phyloP scores from a whole-genome alignment of 2,113 vertebrate species.

The Chamaea fasciata region DNA sequence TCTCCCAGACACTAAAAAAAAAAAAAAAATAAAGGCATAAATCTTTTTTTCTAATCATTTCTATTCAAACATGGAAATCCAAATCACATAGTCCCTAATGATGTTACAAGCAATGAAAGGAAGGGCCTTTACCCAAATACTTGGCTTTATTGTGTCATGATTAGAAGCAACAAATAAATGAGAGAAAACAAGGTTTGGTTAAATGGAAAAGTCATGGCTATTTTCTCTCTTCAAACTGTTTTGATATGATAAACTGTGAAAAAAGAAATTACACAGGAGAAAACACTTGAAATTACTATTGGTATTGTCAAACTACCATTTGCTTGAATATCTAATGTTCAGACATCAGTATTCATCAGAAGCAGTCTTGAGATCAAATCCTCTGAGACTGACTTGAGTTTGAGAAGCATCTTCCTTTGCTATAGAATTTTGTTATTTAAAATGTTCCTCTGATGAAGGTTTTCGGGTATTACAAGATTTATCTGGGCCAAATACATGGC shows the following conservation, averaged over 20 bases:
- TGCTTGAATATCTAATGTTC: background rate
- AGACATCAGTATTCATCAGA: background rate
- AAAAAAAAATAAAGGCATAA: too few relatives aligned
- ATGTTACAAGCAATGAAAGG: conserved; percentile 4
- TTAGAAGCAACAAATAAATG: conserved; percentile 35
- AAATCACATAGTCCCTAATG: conserved; percentile 37
- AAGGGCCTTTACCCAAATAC: conserved; percentile 3
- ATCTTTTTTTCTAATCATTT: conserved; percentile 34
- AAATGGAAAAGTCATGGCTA: conserved; percentile 23
- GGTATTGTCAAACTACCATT: background rate
- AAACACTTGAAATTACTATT: conserved; percentile 10
- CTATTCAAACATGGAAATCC: conserved; percentile 23
- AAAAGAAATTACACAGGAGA: conserved; percentile 35
- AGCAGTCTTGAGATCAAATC: background rate
- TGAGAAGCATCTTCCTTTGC: background rate
- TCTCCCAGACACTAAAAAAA: background rate
- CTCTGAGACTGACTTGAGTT: background rate
- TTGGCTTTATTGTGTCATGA: conserved; percentile 25
- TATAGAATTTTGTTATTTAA: background rate
- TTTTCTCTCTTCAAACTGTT: conserved; percentile 40
- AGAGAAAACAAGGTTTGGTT: conserved; percentile 28
- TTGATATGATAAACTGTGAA: conserved; percentile 26
- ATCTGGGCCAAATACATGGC: background rate
- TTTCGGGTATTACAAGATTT: background rate
- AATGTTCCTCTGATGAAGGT: background rate